Evolutionary conservation across 2,888 invertebrate genomes (phyloP), one percentile per base, ranked within the genome.

Genomic region (Pyrochroa serraticornis): DNA sequence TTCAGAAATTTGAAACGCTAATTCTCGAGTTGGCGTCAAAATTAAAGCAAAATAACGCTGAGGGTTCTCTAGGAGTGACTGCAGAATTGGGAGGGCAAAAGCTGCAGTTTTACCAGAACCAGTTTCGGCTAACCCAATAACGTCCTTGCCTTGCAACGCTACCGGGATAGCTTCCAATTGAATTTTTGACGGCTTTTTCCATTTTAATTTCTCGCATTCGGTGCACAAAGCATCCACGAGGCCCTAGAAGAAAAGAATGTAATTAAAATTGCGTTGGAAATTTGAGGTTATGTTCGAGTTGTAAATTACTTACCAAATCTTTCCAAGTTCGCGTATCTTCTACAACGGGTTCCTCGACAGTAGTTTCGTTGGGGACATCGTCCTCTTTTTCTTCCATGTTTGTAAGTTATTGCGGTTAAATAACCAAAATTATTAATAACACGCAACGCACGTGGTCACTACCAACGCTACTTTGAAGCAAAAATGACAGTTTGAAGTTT

Each of bases 31-130:
- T 0, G 99, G 99, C 9, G 99, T 98, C 46, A 99, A 79, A 64
- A 99, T 83, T 0, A 97, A 81, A 0, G 95, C 95, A 80, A 95
- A 99, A 74, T 97, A 90, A 76, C 97, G 84, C 76, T 97, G 97
- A 0, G 97, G 97, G 73, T 88, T 90, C 66, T 95, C 91, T 37
- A 99, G 80, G 9, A 98, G 80, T 0, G 92, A 85, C 74, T 99
- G 98, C 31, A 99, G 79, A 63, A 99, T 97, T 0, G 99, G 99
- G 58, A 99, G 77, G 0, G 97, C 97, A 81, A 99, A 99, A 0
- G 99, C 97, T 3, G 93, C 99, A 0, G 99, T 99, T 82, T 99
- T 99, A 1, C 96, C 96, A 0, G 95, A 96, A 1, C 96, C 96
- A 0, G 93, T 92, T 69, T 97, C 97, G 69, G 86, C 84, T 50